Base-by-base conservation (phyloP, 2,113 vertebrate species). In the Albula goreensis region DNA sequence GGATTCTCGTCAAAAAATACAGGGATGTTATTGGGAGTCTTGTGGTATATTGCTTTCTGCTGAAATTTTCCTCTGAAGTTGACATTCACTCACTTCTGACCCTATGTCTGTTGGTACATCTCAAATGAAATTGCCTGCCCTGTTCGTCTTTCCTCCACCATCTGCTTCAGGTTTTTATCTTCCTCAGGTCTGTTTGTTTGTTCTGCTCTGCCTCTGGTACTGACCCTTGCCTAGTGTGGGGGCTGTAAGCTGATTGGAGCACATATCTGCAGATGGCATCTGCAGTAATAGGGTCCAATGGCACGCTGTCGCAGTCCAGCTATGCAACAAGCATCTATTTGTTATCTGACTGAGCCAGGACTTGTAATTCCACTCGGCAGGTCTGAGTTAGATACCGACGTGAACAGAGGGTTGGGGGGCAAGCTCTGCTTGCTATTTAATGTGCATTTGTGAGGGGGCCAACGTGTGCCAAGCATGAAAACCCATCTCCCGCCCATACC, bases 401-500 rank as follows among this genome's bases (percentile, higher is more conserved):
- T 57, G 52, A 50, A 12, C 11, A 48, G 81, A 13, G 78, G 50
- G 31, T 15, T 78, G 41, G 83, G n/a, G 17, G 81, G 52, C 2
- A 9, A 17, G 51, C 53, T 80, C 10, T 57, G n/a, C 63, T 50
- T 41, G 77, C 50, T 5, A 52, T 51, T 57, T 50, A 48, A 41
- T 82, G 81, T 82, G 50, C 31, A 5, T 57, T 11, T n/a, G 78
- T 78, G 52, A 50, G 52, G 57, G 82, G 82, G 83, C 77, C 25
- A 52, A 51, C 48, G 80, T 2, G 57, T 89, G 91, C 88, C 91
- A 90, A 90, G 86, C 88, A 63, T 86, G 88, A 88, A 80, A 90
- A 81, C 88, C 88, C 82, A 88, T 83, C 89, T 41, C 31, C 31
- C 31, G 31, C 31, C 31, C 31, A 0, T 41, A 41, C 31, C 31